These are phyloP conservation scores for Nyctibius grandis DNA, from an alignment of 2,797 vertebrate genomes.

Conservation along the genomic window DNA sequence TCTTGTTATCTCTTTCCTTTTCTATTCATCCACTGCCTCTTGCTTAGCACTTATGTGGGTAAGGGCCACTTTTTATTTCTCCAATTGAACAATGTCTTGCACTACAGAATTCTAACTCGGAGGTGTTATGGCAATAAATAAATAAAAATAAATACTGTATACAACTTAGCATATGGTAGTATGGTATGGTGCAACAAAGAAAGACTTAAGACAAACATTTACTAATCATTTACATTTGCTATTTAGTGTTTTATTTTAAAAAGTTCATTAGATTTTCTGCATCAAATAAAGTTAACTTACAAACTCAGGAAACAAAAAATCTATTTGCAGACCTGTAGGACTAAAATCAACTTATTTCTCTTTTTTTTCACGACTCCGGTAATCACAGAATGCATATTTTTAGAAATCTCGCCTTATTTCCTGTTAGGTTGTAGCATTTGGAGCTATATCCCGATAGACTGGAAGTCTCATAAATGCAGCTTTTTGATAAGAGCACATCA, in stretches of 20 bases:
- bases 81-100: not conserved
- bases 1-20: not conserved
- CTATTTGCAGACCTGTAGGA: not conserved
- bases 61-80: not conserved
- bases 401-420: not conserved
- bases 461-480: not conserved
- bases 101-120: not conserved
- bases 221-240: not conserved
- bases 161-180: not conserved
- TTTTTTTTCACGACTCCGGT: not conserved
- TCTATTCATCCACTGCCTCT: not conserved
- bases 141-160: not conserved
- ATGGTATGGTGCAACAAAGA: not conserved
- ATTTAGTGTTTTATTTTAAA: not conserved
- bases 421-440: not conserved
- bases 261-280: not conserved
- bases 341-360: not conserved
- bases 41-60: not conserved
- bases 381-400: not conserved
- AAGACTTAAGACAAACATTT: not conserved
- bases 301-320: not conserved
- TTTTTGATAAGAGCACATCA: constrained; percentile 7
- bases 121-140: not conserved
- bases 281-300: not conserved
- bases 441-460: not conserved